Evolutionary conservation across 2,888 invertebrate species (phyloP).

Genomic region (Ethmia dodecea): DNA sequence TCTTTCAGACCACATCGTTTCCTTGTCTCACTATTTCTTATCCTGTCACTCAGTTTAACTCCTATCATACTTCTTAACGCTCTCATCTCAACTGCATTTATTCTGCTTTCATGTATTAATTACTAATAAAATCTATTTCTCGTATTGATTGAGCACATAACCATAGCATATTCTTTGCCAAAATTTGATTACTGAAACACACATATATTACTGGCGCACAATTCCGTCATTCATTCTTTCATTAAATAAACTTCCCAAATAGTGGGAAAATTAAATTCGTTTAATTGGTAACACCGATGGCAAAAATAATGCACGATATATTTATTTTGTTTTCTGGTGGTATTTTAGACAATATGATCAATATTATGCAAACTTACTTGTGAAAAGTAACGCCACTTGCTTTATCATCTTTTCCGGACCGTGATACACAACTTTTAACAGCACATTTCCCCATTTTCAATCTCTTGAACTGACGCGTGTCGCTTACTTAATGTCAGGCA

Average conservation of each 20-base stretch:
- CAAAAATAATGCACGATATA: background rate
- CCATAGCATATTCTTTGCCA: no score
- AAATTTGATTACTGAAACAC: no score
- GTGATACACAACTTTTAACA: conserved; percentile 6
- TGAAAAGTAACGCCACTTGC: conserved; percentile 12
- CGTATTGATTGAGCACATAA: no score
- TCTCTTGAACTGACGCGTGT: background rate
- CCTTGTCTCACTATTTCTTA: no score
- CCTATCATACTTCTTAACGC: no score
- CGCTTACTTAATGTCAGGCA: background rate
- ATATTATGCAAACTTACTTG: conserved; percentile 7
- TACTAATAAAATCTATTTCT: no score
- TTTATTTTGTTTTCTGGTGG: background rate
- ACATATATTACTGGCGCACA: background rate
- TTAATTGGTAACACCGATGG: conserved; percentile 2
- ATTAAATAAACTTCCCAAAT: conserved; percentile 1
- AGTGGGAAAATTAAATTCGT: background rate
- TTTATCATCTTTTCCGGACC: conserved; percentile 9
- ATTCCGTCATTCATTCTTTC: background rate
- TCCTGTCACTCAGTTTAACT: no score
- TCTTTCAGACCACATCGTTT: no score
- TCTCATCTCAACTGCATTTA: no score
- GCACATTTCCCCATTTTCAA: conserved; percentile 6
- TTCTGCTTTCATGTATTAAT: no score
- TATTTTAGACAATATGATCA: background rate